Evolutionary conservation across 2,797 vertebrate genomes (phyloP), one percentile per base, ranked within the genome.

Genomic region (Anguilla pacifica): DNA sequence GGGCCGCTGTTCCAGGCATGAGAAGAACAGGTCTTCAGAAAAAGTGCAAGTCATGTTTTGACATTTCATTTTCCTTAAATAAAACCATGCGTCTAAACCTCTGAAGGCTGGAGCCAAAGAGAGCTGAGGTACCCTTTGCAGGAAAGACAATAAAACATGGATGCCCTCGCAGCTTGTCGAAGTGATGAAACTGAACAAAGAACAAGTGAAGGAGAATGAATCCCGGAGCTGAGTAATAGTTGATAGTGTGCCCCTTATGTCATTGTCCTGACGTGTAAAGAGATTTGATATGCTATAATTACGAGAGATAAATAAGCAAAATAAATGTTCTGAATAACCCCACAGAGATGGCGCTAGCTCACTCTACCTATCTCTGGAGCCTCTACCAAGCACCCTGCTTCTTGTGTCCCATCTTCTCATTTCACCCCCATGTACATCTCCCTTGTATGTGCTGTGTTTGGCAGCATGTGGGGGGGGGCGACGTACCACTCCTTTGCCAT

Each of bases 141-240:
- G 79, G 46, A n/a, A 22, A 55, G 83, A 84, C 55, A 10, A 31
- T 53, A 88, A 91, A 87, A 55, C 49, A 84, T 92, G 92, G 93
- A 55, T 7, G 94, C 93, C 92, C 92, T 92, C 91, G 88, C 91
- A 91, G 90, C 87, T 89, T 87, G 88, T 91, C 90, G 7, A 82
- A 51, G 79, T 89, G 89, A 93, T 93, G 89, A 88, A 92, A 92
- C 94, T 95, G 95, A 94, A 93, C 95, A 53, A 55, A 35, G 53
- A 84, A 17, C 53, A 59, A 95, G 93, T 93, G 94, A 95, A 96
- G 94, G 95, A 95, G 94, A 85, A 94, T 93, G 91, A 89, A 89
- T 91, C 35, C 87, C 86, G 91, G 90, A 88, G 86, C n/a, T 55
- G 28, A 11, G 7, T n/a, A 49, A 22, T 82, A 3, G 79, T 51